phyloP scores from a whole-genome alignment of 1,140 invertebrate genomes.

The Brachionus plicatilis region DNA sequence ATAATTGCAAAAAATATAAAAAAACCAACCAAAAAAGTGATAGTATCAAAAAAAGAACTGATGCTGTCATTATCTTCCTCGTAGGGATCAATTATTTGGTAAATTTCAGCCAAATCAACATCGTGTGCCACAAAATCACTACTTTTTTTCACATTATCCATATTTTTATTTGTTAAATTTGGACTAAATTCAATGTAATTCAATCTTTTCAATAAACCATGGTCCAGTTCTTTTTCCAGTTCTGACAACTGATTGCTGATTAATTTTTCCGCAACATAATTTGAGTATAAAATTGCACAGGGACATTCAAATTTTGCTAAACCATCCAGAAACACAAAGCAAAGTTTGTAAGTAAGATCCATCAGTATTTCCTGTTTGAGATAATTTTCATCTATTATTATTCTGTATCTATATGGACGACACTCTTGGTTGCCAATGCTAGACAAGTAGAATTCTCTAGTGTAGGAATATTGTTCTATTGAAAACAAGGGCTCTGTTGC shows the following conservation, averaged over 20 bases:
- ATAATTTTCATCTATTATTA: conserved; percentile 28
- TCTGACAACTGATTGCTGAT: background rate
- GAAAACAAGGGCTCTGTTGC: background rate
- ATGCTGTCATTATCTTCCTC: conserved; percentile 3
- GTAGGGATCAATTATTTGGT: background rate
- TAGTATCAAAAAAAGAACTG: conserved; percentile 17
- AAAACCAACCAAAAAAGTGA: background rate
- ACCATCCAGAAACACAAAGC: background rate
- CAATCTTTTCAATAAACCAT: background rate
- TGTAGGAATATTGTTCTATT: background rate
- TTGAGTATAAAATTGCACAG: background rate
- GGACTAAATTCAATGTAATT: background rate
- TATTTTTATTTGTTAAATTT: background rate
- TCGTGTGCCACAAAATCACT: background rate
- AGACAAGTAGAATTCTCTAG: background rate
- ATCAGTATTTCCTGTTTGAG: background rate
- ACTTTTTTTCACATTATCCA: background rate
- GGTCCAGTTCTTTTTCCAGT: background rate
- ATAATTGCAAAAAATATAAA: background rate
- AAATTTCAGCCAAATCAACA: background rate
- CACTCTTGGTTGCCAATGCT: background rate
- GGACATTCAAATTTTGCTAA: background rate
- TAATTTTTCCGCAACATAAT: background rate
- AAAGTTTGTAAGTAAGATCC: background rate
- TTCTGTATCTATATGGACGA: background rate